Evolutionary conservation across 2,888 invertebrate genomes (phyloP), one percentile per base, ranked within the genome.

Genomic region (Scaptomyza parva): DNA sequence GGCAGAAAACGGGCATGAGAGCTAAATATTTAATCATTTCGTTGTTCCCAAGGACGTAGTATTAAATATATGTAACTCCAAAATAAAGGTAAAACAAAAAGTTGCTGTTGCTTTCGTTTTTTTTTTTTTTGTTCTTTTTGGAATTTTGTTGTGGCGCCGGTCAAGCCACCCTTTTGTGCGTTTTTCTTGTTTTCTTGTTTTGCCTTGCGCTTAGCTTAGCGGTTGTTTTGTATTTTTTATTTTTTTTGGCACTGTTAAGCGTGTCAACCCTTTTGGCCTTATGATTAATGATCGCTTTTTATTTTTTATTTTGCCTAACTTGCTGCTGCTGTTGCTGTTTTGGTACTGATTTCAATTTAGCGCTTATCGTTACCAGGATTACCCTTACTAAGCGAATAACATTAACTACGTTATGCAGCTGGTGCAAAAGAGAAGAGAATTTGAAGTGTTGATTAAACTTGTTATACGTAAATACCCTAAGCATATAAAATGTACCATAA

Each of bases 311-410:
- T 59, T 57, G 39, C 58, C 60, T 52, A 54, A 28, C 67, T 62
- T 60, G 65, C 66, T 61, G 28, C 28, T 43, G 43, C 41, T 47
- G 68, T 68, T 76, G 68, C 68, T 77, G 77, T 74, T 78, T 76
- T 77, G 79, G 73, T 70, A 69, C 84, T 74, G 86, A 79, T 87
- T 87, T 85, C 87, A 84, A 83, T 83, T 86, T 76, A 76, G 50
- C 70, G 71, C 66, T 57, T 55, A 40, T 45, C 57, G 61, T 54
- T 62, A 11, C 37, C 54, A 35, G 41, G 41, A 59, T 59, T 59
- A 55, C 71, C 39, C 61, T 68, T 33, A 7, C 26, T 3, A 5
- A 9, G 0, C n/a, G 18, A 12, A 30, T 28, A 35, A 40, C 12
- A 3, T 18, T 18, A 17, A 24, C 30, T 40, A 12, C 37, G 9